Conservation (phyloP, 2,113 vertebrate species). For the Thamnaconus septentrionalis region DNA sequence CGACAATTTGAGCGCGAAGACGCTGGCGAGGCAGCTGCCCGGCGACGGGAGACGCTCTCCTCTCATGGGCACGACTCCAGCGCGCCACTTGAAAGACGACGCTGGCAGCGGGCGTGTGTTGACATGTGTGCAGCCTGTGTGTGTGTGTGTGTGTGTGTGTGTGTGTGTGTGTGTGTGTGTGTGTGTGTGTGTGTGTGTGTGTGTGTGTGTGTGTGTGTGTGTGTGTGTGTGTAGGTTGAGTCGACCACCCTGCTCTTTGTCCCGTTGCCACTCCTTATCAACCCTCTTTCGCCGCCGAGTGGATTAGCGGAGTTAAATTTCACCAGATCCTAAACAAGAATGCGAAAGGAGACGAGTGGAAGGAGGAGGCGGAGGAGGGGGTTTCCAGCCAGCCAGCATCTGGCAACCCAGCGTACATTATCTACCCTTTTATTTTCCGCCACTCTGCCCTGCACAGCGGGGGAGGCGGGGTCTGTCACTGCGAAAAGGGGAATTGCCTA, state of each 20-base stretch:
- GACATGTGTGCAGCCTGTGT: constrained; percentile 2
- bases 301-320: constrained; percentile 72
- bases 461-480: constrained; percentile 21
- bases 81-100: constrained; percentile 32
- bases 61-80: constrained; percentile 54
- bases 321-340: constrained; percentile 52
- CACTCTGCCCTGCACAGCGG: constrained; percentile 9
- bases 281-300: constrained; percentile 35
- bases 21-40: constrained; percentile 60
- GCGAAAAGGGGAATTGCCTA: too few relatives aligned
- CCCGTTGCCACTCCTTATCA: constrained; percentile 42
- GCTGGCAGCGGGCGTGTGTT: constrained; percentile 3
- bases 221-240: constrained; percentile 14
- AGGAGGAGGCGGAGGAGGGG: background rate
- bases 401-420: constrained; percentile 44
- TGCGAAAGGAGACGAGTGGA: background rate
- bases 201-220: constrained; percentile 17
- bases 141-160: constrained; percentile 18
- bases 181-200: constrained; percentile 20
- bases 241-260: constrained; percentile 45
- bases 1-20: constrained; percentile 23
- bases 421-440: constrained; percentile 33
- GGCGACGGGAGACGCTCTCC: constrained; percentile 39
- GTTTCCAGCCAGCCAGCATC: constrained; percentile 48
- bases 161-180: constrained; percentile 1